Base-by-base conservation (phyloP, 2,888 invertebrate genomes). In the Limnephilus marmoratus region DNA sequence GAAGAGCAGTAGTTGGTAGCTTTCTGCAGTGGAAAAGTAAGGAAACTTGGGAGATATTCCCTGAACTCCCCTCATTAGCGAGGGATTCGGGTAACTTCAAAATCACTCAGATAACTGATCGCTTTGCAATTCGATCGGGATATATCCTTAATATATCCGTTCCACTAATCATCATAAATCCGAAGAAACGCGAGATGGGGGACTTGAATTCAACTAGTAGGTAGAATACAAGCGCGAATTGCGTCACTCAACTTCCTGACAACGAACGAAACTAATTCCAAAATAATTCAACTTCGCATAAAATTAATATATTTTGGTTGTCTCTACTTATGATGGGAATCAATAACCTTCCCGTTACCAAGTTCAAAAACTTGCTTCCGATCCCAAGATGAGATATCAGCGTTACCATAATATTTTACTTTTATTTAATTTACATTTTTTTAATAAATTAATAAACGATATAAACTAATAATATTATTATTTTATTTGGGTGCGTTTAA, bases 111-210 rank as follows among this genome's bases (percentile, higher is more conserved):
- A 45, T 86, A 86, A 86, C 29, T 86, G 37, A 86, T 86, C 45
- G 86, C 86, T 86, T 86, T 86, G 86, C 86, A 86, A 86, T 45
- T 49, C 45, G 86, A 86, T 45, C 41, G 29, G 45, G 49, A 86
- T 86, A 45, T 49, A 86, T 86, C 49, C 49, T 86, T 41, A n/a
- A 86, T 45, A 85, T 85, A 15, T 41, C 41, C 13, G 85, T 41
- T 45, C 86, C 45, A 45, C 45, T 86, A 45, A 86, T 86, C 86
- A 45, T 86, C 86, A 49, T 86, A 86, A 86, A 86, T 86, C 86
- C 29, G 29, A 1, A 34, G 49, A 86, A 86, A 86, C 45, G 29
- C 29, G 86, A 86, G 86, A 86, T 45, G 45, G 68, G 9, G 24
- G 29, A 11, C 37, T 7, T 24, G 29, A 45, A 86, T 86, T 86